phyloP scores from a whole-genome alignment of 2,888 invertebrate species.

The Tanaodytes sp. region DNA sequence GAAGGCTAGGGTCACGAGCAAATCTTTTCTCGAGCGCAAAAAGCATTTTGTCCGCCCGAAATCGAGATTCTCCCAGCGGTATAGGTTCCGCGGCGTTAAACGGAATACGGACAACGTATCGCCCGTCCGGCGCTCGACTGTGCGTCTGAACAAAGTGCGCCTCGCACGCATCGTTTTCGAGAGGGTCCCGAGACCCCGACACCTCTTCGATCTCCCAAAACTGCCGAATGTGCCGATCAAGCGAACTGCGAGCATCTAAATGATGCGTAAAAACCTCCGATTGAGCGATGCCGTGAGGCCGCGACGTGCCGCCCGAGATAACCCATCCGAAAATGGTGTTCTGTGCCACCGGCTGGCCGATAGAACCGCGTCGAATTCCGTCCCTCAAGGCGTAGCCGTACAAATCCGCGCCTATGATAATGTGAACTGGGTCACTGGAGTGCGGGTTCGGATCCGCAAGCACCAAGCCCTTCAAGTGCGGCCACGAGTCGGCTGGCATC shows the following conservation, averaged over 20 bases:
- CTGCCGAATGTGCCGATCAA: not conserved
- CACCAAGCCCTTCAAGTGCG: not conserved
- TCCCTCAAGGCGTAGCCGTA: conserved; percentile 6
- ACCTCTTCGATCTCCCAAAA: conserved; percentile 15
- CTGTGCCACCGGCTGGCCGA: conserved; percentile 12
- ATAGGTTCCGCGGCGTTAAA: not conserved
- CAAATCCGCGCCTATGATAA: conserved; percentile 21
- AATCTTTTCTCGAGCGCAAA: not conserved
- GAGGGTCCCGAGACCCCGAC: not conserved
- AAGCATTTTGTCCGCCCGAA: not conserved
- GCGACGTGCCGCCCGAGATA: conserved; percentile 2
- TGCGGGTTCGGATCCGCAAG: conserved; percentile 10
- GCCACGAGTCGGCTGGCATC: not conserved
- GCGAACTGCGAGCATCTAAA: not conserved
- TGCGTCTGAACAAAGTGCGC: not conserved
- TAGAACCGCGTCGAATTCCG: not conserved
- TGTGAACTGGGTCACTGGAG: not conserved
- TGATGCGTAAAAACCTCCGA: not conserved
- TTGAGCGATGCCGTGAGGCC: too few species aligned
- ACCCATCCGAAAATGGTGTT: conserved; percentile 28
- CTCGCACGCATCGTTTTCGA: not conserved
- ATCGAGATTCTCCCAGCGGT: not conserved
- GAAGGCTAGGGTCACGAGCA: not conserved
- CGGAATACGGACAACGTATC: conserved; percentile 4
- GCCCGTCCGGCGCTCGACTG: not conserved